Evolutionary conservation across 1,140 invertebrate genomes (phyloP), one percentile per base, ranked within the genome.

Genomic region (Lasioglossum baleicum): DNA sequence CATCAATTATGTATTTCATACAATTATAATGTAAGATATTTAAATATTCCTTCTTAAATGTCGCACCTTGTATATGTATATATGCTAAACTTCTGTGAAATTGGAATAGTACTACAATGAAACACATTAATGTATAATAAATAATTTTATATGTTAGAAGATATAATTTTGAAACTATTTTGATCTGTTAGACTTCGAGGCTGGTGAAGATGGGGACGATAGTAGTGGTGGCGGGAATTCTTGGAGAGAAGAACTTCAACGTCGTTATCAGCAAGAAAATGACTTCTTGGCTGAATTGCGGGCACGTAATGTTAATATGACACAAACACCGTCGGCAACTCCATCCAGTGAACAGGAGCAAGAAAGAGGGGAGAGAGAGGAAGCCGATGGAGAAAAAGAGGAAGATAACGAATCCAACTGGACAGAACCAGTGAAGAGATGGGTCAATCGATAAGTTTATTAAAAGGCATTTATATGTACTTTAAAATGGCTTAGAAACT

Each of bases 361-460:
- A 75, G 90, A 91, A 26, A 87, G 93, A 6, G 92, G 93, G 7
- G 91, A 92, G 64, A 81, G 90, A 44, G 90, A 92, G 75, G 90
- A 93, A 67, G 92, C 93, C 31, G 92, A 91, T 44, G 89, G 90
- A 31, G 91, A 93, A 68, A 91, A 93, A 76, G 94, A 95, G 69
- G 93, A 93, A 11, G 95, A 95, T 72, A 93, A 93, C 80, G 93
- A 94, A 85, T 93, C 95, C 80, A 94, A 96, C 87, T 96, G 95
- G 95, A 95, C 95, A 77, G 95, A 96, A 86, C 94, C 94, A 5
- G 94, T 95, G 77, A 95, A 95, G 87, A 93, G 95, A 87, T 96
- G 95, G 95, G 94, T 95, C 63, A 96, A 96, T 91, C 94, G 95
- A 93, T 95, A 95, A 94, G 87, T 80, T 67, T 22, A 63, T 63